Percentiles rank a stretch among this genome's conserved stretches.
Conservation (phyloP, 1,140 invertebrate species). For the Euura lappo region DNA sequence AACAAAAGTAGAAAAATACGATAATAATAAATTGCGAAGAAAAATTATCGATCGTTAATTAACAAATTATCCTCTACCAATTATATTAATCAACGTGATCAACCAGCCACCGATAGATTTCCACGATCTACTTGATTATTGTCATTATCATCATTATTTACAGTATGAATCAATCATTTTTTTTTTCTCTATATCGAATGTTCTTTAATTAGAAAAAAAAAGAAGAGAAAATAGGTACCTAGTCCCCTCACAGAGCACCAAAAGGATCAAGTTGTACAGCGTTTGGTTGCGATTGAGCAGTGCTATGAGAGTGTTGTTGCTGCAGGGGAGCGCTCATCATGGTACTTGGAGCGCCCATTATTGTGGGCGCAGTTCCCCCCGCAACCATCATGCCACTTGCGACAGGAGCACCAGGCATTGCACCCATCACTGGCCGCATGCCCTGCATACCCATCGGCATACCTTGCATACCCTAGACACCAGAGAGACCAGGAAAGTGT, state of each 20-base stretch:
- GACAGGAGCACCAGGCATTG: conserved; percentile 44
- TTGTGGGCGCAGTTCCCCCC: conserved; percentile 46
- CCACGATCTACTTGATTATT: not conserved
- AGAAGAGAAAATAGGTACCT: conserved; percentile 41
- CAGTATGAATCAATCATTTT: not conserved
- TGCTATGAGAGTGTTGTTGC: conserved; percentile 45
- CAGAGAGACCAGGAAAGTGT: conserved; percentile 31
- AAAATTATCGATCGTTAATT: not conserved
- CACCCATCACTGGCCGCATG: conserved; percentile 55
- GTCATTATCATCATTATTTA: not conserved
- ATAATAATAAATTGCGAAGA: not conserved
- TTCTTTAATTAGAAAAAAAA: too few relatives aligned
- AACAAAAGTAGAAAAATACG: conserved; percentile 24
- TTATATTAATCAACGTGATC: not conserved
- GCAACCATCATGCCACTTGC: conserved; percentile 46
- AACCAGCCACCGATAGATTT: conserved; percentile 1
- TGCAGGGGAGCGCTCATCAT: conserved; percentile 48
- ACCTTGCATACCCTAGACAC: conserved; percentile 53
- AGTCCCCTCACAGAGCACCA: conserved; percentile 59
- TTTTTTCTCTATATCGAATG: too few relatives aligned
- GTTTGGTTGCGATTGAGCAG: conserved; percentile 49
- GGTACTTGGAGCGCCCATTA: conserved; percentile 44
- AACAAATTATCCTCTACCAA: too few relatives aligned
- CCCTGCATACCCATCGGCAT: conserved; percentile 51
- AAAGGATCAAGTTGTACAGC: conserved; percentile 60